Conservation (phyloP, 2,888 invertebrate species). For the Yponomeuta evonymella region DNA sequence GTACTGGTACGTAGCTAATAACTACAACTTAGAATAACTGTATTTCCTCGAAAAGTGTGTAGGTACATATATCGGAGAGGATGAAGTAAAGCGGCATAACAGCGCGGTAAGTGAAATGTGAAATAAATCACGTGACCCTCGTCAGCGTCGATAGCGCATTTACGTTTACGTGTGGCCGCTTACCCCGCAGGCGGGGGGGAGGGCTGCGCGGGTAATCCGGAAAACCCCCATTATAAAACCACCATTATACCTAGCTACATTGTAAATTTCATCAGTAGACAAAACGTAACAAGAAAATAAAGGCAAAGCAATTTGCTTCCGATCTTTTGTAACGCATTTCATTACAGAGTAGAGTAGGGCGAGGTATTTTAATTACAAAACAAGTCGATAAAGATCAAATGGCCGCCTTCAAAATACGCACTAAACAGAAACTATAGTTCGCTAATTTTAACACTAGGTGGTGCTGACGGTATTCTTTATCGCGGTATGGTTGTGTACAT, state of each 20-base stretch:
- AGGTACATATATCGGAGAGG: conserved; percentile 10
- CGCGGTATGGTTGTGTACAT: no score
- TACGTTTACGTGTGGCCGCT: conserved; percentile 4
- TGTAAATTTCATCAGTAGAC: not conserved
- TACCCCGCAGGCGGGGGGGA: not conserved
- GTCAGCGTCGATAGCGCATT: conserved; percentile 37
- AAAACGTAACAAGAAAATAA: not conserved
- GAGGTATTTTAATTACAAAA: not conserved
- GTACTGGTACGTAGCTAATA: not conserved
- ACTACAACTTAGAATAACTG: not conserved
- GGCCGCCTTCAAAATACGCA: no score
- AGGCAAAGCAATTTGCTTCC: not conserved
- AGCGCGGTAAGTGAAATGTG: conserved; percentile 55
- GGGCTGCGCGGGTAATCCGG: not conserved
- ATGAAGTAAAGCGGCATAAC: conserved; percentile 38
- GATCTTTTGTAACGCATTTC: not conserved
- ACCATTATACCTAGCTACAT: not conserved
- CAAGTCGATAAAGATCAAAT: no score
- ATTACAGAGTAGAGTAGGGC: not conserved
- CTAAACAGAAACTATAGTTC: no score
- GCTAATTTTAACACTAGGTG: no score
- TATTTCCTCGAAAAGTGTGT: not conserved
- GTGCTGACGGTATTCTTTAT: no score
- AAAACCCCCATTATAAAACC: not conserved
- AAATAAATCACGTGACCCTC: conserved; percentile 69